Base-by-base conservation (phyloP, 2,113 vertebrate species). In the Felis catus region DNA sequence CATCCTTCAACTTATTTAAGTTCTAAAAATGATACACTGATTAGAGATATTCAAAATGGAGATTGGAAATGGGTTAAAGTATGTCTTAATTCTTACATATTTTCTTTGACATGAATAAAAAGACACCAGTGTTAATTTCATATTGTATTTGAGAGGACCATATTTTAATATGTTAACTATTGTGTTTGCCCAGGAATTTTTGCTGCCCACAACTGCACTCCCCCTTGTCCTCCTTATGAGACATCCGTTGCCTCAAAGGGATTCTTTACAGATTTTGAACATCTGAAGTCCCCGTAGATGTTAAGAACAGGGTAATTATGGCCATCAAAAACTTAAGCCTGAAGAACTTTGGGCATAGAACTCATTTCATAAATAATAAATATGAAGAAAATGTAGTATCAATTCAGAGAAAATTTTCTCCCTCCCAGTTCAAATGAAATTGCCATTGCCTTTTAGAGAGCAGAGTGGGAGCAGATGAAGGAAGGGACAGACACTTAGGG, bases 81-180 rank as follows among this genome's bases (percentile, higher is more conserved):
- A 51, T 61, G 18, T 53, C 33, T 96, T 95, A 83, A 79, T 78
- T 93, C 19, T 55, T 82, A 51, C 0, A 39, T 53, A 74, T 73
- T 79, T 94, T 95, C 25, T 94, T 90, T 79, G 89, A 82, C 11
- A 82, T 11, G 74, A 94, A 63, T 61, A 68, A 89, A 68, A 80
- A 36, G 70, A 5, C 31, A 79, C 89, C 84, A 53, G 4, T 68
- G 2, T 95, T 70, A 79, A 6, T 45, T 65, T 91, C 51, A 78
- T 70, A 23, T 84, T 23, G 4, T 82, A 68, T 74, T 16, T 90
- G 39, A 25, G 19, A 95, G 29, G 31, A n/a, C 33, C 66, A 21
- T 66, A 96, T 81, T 91, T 97, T 68, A 83, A 36, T 87, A 86
- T 78, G 66, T 82, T 96, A 70, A 41, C 16, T 79, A 16, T 33